Evolutionary conservation across 2,797 vertebrate species (phyloP).

Genomic region (Syngnathus acus): DNA sequence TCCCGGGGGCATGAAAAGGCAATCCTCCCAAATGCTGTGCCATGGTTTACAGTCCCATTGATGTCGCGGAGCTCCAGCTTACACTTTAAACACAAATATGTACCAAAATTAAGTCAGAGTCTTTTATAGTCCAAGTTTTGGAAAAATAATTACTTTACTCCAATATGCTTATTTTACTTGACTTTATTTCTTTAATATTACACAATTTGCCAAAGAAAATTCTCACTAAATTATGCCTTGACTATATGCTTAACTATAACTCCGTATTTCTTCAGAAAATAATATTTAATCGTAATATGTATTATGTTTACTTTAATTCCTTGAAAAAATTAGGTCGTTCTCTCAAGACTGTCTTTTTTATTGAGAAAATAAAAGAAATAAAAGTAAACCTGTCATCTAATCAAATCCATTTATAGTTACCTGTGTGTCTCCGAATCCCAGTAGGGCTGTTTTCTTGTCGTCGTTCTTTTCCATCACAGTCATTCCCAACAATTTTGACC

Average conservation of each 20-base stretch:
- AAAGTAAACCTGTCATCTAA: neutral
- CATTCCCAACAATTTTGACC: constrained; percentile 84
- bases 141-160: neutral
- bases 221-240: neutral
- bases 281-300: neutral
- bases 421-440: constrained; percentile 84
- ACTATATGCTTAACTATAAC: neutral
- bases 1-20: constrained; percentile 89
- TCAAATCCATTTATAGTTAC: constrained; percentile 50
- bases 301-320: neutral
- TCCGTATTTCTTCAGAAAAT: neutral
- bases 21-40: constrained; percentile 87
- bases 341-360: neutral
- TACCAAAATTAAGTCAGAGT: neutral
- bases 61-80: constrained; percentile 82
- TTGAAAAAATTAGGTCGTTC: neutral
- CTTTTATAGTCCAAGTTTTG: neutral
- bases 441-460: constrained; percentile 73
- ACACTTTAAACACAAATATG: constrained; percentile 67
- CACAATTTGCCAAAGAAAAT: neutral
- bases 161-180: neutral
- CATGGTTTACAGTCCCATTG: constrained; percentile 75
- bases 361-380: neutral
- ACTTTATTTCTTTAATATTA: no score
- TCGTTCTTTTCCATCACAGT: constrained; percentile 80